Conservation (phyloP, 2,797 vertebrate species). For the Protosalanx chinensis region DNA sequence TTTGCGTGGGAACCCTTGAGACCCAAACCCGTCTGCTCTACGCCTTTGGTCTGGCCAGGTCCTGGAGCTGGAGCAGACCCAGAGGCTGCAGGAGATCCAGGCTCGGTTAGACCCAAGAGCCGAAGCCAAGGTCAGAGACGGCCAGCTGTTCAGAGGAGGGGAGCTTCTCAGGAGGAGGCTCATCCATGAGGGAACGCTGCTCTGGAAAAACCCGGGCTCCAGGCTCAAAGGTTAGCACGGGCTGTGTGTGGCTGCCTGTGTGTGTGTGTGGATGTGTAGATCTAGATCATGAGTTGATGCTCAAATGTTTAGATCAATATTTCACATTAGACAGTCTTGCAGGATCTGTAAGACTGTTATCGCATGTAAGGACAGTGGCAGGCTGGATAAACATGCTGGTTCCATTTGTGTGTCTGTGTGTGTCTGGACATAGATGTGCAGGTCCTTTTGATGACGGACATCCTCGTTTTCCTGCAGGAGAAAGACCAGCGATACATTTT, state of each 20-base stretch:
- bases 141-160: slow-evolving; percentile 76
- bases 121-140: slow-evolving; percentile 67
- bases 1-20: not conserved
- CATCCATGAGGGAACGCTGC: slow-evolving; percentile 82
- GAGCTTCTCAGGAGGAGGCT: slow-evolving; percentile 84
- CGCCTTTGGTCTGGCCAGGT: slow-evolving; percentile 58
- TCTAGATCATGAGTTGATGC: too few species aligned
- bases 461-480: slow-evolving; percentile 82
- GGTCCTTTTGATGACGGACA: slow-evolving; percentile 81
- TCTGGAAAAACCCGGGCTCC: slow-evolving; percentile 81
- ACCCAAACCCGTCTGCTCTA: not conserved
- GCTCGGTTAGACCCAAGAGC: slow-evolving; percentile 79
- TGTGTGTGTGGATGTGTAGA: slow-evolving; percentile 14
- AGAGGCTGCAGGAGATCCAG: slow-evolving; percentile 85
- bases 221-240: slow-evolving; percentile 78
- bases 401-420: not conserved
- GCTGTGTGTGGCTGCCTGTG: slow-evolving; percentile 7
- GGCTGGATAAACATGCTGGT: not conserved
- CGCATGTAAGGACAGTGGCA: too few species aligned
- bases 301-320: too few species aligned
- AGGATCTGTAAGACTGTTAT: too few species aligned
- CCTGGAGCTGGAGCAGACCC: slow-evolving; percentile 78
- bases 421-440: slow-evolving; percentile 69
- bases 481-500: slow-evolving; percentile 85
- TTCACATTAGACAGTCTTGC: too few species aligned